Percentiles rank a stretch among this genome's conserved stretches.
phyloP scores from a whole-genome alignment of 2,113 vertebrate species.

The Sinocyclocheilus anophthalmus region DNA sequence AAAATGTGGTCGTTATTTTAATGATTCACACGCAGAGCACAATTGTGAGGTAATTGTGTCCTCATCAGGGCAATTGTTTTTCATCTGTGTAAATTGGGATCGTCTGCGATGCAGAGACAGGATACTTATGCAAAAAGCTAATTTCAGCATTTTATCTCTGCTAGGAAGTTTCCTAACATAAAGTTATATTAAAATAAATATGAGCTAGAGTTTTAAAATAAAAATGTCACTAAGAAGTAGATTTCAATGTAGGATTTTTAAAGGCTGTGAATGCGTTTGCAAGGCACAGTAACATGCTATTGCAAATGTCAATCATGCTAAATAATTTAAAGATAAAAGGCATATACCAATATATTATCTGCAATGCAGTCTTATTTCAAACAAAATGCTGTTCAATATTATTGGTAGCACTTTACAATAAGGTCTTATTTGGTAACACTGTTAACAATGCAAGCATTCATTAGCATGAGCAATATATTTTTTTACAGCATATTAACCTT shows the following conservation, averaged over 20 bases:
- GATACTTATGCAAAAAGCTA: not conserved
- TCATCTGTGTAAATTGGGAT: slow-evolving; percentile 13
- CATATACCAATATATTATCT: not conserved
- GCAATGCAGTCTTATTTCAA: not conserved
- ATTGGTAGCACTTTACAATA: too few species aligned
- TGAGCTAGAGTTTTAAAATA: not conserved
- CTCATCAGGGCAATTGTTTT: slow-evolving; percentile 21
- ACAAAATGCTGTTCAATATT: not conserved
- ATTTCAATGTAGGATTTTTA: not conserved
- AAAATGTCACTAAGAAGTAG: too few species aligned
- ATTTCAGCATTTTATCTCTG: slow-evolving; percentile 1
- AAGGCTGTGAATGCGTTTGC: not conserved
- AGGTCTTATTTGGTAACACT: too few species aligned
- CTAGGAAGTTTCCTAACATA: not conserved
- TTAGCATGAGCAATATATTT: not conserved
- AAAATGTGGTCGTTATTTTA: slow-evolving; percentile 9
- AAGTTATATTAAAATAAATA: not conserved
- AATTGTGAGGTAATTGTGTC: slow-evolving; percentile 28
- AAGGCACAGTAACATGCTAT: not conserved
- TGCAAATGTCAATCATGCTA: not conserved
- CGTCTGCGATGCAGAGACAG: not conserved
- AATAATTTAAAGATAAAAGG: not conserved
- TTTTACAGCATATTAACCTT: too few species aligned
- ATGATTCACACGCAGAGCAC: not conserved
- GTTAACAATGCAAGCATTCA: not conserved